Conservation (phyloP, 2,888 invertebrate genomes). For the Nomada flava region DNA sequence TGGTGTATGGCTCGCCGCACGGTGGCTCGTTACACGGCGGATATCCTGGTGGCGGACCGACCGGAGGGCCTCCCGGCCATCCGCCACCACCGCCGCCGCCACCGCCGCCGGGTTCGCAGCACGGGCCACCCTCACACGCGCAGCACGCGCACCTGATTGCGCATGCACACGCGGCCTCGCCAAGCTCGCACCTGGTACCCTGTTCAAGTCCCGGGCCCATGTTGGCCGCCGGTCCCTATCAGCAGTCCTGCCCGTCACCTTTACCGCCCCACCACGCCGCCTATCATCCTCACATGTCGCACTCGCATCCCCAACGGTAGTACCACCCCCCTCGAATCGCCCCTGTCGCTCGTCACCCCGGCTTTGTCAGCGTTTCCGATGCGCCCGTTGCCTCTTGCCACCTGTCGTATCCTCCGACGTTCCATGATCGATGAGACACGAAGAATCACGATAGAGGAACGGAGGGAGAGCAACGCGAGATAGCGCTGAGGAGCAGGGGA, state of each 20-base stretch:
- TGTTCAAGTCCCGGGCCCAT: constrained; percentile 90
- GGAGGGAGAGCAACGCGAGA: not conserved
- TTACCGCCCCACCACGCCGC: constrained; percentile 87
- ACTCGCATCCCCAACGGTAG: constrained; percentile 94
- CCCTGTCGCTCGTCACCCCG: constrained; percentile 30
- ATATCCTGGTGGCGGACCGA: constrained; percentile 78
- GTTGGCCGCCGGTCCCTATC: constrained; percentile 86
- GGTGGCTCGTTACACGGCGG: constrained; percentile 86
- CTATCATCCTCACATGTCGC: constrained; percentile 88
- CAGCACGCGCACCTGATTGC: constrained; percentile 87
- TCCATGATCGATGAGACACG: constrained; percentile 15
- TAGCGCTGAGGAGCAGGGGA: not conserved
- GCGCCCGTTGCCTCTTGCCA: constrained; percentile 16
- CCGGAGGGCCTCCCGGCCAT: constrained; percentile 75
- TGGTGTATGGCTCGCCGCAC: constrained; percentile 92
- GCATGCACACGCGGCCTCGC: constrained; percentile 86
- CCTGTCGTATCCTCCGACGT: constrained; percentile 18
- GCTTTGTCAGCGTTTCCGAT: constrained; percentile 24
- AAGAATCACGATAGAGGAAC: not conserved
- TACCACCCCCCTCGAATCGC: constrained; percentile 68
- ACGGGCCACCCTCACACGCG: constrained; percentile 86
- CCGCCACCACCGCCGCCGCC: constrained; percentile 85
- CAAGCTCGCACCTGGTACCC: constrained; percentile 85
- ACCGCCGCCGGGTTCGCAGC: constrained; percentile 85
- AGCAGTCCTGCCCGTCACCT: constrained; percentile 90